A percentile compares a stretch with the other conserved stretches of the same genome.
Conservation (phyloP, 2,797 vertebrate genomes). For the Staurois parvus region DNA sequence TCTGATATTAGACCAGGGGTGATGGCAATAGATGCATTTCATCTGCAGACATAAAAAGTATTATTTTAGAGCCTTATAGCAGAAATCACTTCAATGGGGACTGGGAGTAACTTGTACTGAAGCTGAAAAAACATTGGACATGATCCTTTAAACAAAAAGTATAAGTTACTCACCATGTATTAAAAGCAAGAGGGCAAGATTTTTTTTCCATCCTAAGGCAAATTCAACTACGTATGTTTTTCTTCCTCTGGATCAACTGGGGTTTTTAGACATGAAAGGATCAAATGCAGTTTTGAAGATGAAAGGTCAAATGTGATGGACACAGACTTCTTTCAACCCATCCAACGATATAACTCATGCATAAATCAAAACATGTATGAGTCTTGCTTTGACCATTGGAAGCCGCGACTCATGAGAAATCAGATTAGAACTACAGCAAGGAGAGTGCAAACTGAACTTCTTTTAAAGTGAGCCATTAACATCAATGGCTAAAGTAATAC, state of each 20-base stretch:
- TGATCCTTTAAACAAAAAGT: too few species aligned
- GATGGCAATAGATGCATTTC: too few species aligned
- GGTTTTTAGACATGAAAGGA: not conserved
- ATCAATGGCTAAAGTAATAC: too few species aligned
- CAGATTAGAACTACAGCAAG: not conserved
- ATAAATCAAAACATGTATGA: not conserved
- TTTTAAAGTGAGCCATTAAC: too few species aligned
- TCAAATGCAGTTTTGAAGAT: constrained; percentile 1
- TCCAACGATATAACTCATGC: not conserved
- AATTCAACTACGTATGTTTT: not conserved
- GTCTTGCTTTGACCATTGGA: not conserved
- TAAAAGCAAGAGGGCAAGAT: not conserved
- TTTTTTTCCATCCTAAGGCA: not conserved
- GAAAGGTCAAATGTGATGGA: not conserved
- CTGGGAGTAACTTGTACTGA: too few species aligned
- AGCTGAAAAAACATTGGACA: too few species aligned
- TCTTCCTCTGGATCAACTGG: not conserved
- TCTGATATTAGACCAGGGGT: too few species aligned
- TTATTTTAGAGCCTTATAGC: too few species aligned
- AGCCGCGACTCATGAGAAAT: not conserved
- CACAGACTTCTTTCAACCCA: not conserved
- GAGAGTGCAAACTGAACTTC: too few species aligned
- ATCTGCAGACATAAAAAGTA: too few species aligned
- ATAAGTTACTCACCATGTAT: too few species aligned
- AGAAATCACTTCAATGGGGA: too few species aligned